These are phyloP conservation scores for Hydroisotoma schaefferi DNA, from an alignment of 2,888 invertebrate genomes.

Conservation along the genomic window DNA sequence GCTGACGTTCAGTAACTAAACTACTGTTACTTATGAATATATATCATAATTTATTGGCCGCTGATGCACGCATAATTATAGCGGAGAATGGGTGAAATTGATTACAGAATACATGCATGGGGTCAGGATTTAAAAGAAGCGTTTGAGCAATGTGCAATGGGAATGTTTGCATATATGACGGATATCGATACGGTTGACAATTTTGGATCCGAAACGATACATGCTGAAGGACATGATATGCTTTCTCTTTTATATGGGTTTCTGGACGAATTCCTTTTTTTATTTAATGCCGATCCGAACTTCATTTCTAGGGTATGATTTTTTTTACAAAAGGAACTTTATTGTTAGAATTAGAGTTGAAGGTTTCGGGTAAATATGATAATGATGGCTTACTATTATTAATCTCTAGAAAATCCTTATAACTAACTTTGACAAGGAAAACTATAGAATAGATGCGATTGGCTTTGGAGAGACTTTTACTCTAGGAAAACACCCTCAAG, in stretches of 20 bases:
- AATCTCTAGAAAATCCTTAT: constrained; percentile 74
- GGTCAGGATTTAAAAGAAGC: constrained; percentile 80
- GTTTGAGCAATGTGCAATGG: constrained; percentile 90
- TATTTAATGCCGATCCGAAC: constrained; percentile 88
- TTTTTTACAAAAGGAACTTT: not conserved
- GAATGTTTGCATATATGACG: constrained; percentile 99
- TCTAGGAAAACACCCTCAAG: constrained; percentile 91
- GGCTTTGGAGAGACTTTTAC: constrained; percentile 91
- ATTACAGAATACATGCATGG: constrained; percentile 80
- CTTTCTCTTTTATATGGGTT: constrained; percentile 85
- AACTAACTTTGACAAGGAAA: constrained; percentile 76
- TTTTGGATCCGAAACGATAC: constrained; percentile 74
- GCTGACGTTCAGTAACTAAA: constrained; percentile 95
- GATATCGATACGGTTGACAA: constrained; percentile 75
- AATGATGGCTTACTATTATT: constrained; percentile 12
- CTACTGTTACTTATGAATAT: constrained; percentile 1
- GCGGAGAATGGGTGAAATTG: not conserved
- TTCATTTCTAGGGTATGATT: constrained; percentile 65
- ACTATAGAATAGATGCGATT: constrained; percentile 70
- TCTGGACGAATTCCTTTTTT: constrained; percentile 86
- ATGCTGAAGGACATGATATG: constrained; percentile 84
- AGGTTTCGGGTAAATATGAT: not conserved
- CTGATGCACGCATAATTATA: not conserved
- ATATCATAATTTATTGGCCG: constrained; percentile 4
- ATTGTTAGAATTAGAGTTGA: not conserved